phyloP scores from a whole-genome alignment of 2,888 invertebrate species.

The Embidobia sp. region DNA sequence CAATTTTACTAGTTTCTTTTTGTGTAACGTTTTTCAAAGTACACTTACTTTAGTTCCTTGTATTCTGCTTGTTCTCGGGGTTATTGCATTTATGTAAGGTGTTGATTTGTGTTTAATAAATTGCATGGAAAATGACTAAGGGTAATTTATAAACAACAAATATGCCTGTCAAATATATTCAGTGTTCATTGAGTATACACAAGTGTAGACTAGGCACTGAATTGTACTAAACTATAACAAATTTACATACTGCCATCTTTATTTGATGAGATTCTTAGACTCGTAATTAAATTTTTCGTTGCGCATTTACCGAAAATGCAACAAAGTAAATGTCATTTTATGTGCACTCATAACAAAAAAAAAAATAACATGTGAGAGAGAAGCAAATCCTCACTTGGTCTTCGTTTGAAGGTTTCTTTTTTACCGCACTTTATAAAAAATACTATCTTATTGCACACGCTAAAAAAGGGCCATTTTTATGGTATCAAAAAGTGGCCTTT shows the following conservation, averaged over 20 bases:
- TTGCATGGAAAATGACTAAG: slow-evolving; percentile 14
- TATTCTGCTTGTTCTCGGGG: slow-evolving; percentile 6
- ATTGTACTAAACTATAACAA: slow-evolving; percentile 49
- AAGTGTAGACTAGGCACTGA: slow-evolving; percentile 52
- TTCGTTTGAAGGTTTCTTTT: no score
- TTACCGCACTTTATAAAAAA: no score
- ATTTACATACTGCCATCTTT: slow-evolving; percentile 53
- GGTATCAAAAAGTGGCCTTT: no score
- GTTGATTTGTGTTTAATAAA: slow-evolving; percentile 43
- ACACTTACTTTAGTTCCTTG: slow-evolving; percentile 1
- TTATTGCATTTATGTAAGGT: slow-evolving; percentile 57
- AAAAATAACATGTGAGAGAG: no score
- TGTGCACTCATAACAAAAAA: no score
- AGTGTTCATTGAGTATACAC: slow-evolving; percentile 51
- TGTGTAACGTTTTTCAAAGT: background rate
- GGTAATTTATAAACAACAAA: slow-evolving; percentile 43
- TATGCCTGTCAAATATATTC: slow-evolving; percentile 27
- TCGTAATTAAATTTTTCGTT: no score
- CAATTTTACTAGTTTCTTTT: background rate
- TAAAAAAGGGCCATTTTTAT: no score
- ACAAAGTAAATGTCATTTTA: no score
- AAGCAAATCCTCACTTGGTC: no score
- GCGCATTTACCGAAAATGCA: slow-evolving; percentile 36
- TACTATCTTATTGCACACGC: no score
- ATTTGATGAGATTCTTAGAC: slow-evolving; percentile 19